Evolutionary conservation across 2,113 vertebrate species (phyloP).

Genomic region (Antechinus flavipes): DNA sequence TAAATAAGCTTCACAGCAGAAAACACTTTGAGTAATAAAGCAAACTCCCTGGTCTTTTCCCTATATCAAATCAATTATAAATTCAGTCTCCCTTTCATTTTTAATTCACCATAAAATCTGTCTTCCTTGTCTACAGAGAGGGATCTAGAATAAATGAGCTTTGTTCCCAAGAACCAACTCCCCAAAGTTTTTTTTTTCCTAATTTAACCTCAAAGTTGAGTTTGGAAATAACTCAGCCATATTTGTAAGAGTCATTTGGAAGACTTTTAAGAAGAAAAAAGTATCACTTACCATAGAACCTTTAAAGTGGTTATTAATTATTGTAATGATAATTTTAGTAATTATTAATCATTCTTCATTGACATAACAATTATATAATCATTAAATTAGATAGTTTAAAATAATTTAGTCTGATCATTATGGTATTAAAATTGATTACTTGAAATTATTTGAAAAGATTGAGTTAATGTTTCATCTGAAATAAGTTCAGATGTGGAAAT

Average conservation of each 20-base stretch:
- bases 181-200: background rate
- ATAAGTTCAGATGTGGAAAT: no score
- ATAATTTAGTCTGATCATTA: no score
- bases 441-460: no score
- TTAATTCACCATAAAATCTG: conserved; percentile 29
- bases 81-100: conserved; percentile 24
- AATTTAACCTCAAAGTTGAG: background rate
- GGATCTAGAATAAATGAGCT: conserved; percentile 8
- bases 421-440: no score
- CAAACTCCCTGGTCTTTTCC: background rate
- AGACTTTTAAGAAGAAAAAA: background rate
- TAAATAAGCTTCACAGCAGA: conserved; percentile 26
- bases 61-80: conserved; percentile 41
- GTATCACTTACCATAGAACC: conserved; percentile 5
- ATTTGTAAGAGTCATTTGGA: background rate
- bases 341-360: background rate
- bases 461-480: no score
- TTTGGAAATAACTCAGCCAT: conserved; percentile 6
- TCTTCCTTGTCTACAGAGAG: conserved; percentile 1
- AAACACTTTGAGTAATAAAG: background rate
- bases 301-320: background rate
- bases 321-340: background rate
- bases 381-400: no score
- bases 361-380: no score
- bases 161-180: background rate